Conservation (phyloP, 2,113 vertebrate genomes). For the Heloderma charlesbogerti region DNA sequence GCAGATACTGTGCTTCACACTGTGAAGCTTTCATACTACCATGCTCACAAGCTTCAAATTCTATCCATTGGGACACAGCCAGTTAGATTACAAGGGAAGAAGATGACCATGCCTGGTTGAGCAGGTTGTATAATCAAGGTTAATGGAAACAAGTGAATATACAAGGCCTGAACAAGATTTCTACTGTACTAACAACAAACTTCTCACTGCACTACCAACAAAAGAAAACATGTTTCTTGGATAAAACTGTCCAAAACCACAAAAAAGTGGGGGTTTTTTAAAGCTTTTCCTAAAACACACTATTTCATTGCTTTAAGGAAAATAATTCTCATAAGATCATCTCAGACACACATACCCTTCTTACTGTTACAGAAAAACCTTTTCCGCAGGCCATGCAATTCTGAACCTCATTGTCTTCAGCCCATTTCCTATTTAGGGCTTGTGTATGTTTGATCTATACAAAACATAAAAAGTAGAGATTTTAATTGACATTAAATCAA, state of each 20-base stretch:
- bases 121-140: not conserved
- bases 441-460: slow-evolving; percentile 96
- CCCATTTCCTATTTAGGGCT: slow-evolving; percentile 95
- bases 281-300: slow-evolving; percentile 26
- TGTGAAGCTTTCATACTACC: not conserved
- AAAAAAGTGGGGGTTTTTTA: not conserved
- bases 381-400: slow-evolving; percentile 98
- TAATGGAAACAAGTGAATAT: not conserved
- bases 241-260: not conserved
- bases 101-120: not conserved
- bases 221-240: not conserved
- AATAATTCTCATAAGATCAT: not conserved
- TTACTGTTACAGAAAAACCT: slow-evolving; percentile 91
- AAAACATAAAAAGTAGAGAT: slow-evolving; percentile 14
- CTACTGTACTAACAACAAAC: not conserved
- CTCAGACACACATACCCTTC: slow-evolving; percentile 85
- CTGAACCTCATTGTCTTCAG: slow-evolving; percentile 95
- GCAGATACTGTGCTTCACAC: no score
- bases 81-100: not conserved
- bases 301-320: slow-evolving; percentile 10
- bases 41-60: not conserved
- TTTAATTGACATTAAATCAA: slow-evolving; percentile 11
- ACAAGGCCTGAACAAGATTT: not conserved
- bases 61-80: not conserved
- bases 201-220: not conserved